A percentile compares a stretch with the other conserved stretches of the same genome.
Evolutionary conservation across 2,797 vertebrate genomes (phyloP).

Genomic region (Xenops minutus): DNA sequence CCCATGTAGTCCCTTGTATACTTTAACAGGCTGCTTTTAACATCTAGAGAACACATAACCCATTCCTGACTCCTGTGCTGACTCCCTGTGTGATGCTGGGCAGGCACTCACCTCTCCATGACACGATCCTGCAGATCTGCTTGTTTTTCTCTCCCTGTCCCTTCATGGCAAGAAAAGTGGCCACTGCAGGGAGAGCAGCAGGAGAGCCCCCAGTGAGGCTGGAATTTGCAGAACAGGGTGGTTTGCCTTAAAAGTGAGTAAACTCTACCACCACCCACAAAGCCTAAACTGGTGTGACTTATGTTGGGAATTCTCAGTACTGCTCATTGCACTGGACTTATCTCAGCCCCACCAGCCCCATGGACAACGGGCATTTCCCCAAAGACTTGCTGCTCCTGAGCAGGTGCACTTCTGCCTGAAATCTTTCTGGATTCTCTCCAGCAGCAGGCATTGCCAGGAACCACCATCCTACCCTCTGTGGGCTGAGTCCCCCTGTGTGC

Average conservation of each 20-base stretch:
- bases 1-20: background rate
- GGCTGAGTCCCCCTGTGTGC: background rate
- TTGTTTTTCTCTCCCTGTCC: background rate
- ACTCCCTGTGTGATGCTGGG: background rate
- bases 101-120: background rate
- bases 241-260: background rate
- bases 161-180: background rate
- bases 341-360: background rate
- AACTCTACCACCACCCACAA: background rate
- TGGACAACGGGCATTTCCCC: background rate
- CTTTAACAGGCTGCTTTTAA: background rate
- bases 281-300: background rate
- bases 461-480: background rate
- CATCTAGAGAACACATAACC: accelerated
- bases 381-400: background rate
- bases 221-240: background rate
- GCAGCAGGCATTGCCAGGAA: background rate
- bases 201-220: background rate
- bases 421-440: background rate
- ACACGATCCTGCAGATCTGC: background rate
- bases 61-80: background rate
- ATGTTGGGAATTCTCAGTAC: background rate
- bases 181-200: background rate
- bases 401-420: background rate
- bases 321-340: background rate